These are phyloP conservation scores for Candidula unifasciata DNA, from an alignment of 2,888 invertebrate species.

Conservation along the genomic window DNA sequence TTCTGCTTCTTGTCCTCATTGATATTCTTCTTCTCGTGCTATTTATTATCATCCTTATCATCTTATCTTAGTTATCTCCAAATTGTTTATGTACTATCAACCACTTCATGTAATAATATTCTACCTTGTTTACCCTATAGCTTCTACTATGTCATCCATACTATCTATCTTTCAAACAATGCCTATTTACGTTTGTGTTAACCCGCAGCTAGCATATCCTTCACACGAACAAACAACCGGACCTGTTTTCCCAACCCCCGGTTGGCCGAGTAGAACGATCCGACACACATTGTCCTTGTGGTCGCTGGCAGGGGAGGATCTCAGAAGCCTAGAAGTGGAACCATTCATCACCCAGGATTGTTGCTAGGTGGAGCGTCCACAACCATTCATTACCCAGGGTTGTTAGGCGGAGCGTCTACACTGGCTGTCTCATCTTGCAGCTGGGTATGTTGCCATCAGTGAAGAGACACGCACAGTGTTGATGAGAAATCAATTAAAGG, in stretches of 20 bases:
- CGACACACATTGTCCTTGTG: constrained; percentile 57
- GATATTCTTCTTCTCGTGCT: no score
- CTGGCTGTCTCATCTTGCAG: neutral
- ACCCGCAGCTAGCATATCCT: no score
- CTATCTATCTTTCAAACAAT: no score
- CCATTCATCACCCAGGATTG: constrained; percentile 49
- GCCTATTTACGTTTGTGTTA: no score
- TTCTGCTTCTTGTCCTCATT: no score
- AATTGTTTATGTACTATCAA: no score
- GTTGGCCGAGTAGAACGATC: constrained; percentile 65
- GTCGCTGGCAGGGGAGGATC: constrained; percentile 48
- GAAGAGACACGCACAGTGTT: neutral
- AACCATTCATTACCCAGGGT: constrained; percentile 48
- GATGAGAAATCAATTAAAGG: neutral
- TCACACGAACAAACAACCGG: neutral
- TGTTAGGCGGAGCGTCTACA: neutral
- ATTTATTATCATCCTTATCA: no score
- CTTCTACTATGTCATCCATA: no score
- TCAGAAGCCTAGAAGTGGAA: constrained; percentile 49
- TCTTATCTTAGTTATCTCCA: no score
- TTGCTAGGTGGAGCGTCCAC: neutral
- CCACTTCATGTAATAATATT: no score
- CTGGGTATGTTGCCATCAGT: neutral
- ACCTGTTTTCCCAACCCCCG: constrained; percentile 70
- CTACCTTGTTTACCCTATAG: no score